Evolutionary conservation across 1,140 invertebrate species (phyloP).

Genomic region (Pristionchus pacificus): DNA sequence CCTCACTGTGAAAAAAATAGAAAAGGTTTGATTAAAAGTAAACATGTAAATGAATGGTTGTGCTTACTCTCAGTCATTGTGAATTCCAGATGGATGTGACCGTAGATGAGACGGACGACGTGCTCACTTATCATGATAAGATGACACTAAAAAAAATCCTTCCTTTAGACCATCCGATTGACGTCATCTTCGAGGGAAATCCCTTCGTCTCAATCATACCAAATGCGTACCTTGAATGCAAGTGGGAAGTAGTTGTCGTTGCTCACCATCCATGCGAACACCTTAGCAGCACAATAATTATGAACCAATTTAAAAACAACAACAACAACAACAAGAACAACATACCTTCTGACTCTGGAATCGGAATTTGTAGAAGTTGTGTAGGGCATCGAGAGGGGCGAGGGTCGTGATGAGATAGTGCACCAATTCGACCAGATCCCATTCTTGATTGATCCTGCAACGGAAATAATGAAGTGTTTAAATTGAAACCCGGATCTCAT

Average conservation of each 20-base stretch:
- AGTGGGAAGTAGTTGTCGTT: constrained; percentile 13
- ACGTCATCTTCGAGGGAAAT: too few species aligned
- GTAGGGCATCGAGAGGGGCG: constrained; percentile 10
- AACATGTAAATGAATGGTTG: background rate
- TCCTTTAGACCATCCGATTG: too few species aligned
- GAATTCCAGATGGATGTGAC: constrained; percentile 16
- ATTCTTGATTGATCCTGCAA: constrained; percentile 25
- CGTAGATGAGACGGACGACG: constrained; percentile 10
- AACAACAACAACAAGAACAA: too few species aligned
- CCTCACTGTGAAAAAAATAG: too few species aligned
- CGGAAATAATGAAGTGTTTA: background rate
- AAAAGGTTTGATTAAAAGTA: background rate
- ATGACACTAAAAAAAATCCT: background rate
- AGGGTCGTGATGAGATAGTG: constrained; percentile 23
- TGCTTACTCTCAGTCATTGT: background rate
- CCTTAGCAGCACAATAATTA: too few species aligned
- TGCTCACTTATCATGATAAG: background rate
- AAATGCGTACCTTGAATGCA: background rate
- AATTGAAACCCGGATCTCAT: too few species aligned
- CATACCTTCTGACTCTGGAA: constrained; percentile 3
- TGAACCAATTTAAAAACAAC: too few species aligned
- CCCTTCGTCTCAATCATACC: too few species aligned
- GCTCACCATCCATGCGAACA: background rate
- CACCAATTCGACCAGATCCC: constrained; percentile 21
- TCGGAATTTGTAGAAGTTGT: constrained; percentile 12